Conservation (phyloP, 2,113 vertebrate genomes). For the Python bivittatus region DNA sequence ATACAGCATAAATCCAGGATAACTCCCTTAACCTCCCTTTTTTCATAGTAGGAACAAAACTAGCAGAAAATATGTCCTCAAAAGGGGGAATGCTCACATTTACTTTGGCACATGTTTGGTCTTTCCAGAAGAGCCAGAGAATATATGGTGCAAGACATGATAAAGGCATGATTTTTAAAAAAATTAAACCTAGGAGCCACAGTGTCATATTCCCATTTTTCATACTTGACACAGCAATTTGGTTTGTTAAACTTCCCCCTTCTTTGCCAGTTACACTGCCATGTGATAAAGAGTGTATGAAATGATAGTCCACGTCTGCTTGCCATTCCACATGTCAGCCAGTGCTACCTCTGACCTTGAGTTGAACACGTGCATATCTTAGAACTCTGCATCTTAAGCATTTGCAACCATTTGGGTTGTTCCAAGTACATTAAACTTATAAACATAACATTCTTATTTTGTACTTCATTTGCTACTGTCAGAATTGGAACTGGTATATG, state of each 20-base stretch:
- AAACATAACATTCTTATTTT: neutral
- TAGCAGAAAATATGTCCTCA: neutral
- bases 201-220: neutral
- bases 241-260: neutral
- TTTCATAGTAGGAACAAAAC: neutral
- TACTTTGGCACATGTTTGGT: neutral
- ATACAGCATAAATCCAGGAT: conserved; percentile 24
- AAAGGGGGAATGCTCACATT: neutral
- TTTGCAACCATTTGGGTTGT: neutral
- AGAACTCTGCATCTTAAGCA: neutral
- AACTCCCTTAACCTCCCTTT: conserved; percentile 25
- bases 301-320: neutral
- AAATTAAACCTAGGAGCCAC: neutral
- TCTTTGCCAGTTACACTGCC: neutral
- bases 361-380: neutral
- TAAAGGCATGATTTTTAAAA: neutral
- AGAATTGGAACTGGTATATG: neutral
- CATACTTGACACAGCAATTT: neutral
- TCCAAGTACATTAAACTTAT: neutral
- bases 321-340: neutral
- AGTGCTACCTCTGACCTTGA: neutral
- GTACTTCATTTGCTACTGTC: neutral
- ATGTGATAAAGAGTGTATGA: neutral
- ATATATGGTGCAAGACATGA: neutral
- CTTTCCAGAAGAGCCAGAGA: neutral